Conservation (phyloP, 2,113 vertebrate species). For the Grammomys surdaster region DNA sequence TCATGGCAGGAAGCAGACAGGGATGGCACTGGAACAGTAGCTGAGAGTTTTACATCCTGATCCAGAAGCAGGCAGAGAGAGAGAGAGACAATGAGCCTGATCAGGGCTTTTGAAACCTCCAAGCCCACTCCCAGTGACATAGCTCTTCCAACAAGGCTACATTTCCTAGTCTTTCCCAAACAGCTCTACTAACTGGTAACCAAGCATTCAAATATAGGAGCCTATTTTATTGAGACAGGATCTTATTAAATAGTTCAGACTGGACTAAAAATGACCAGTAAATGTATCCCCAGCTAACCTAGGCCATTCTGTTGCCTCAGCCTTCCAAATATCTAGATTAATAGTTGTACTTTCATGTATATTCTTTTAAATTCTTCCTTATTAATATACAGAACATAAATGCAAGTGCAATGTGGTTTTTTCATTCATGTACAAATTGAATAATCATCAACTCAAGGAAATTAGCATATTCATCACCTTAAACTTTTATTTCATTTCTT, state of each 20-base stretch:
- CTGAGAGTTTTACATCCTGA: not conserved
- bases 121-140: not conserved
- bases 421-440: not conserved
- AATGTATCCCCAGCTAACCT: not conserved
- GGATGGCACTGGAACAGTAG: not conserved
- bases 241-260: not conserved
- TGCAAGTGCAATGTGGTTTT: not conserved
- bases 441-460: not conserved
- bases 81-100: not conserved
- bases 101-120: not conserved
- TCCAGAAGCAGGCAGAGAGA: not conserved
- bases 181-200: not conserved
- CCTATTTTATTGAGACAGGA: not conserved
- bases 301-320: not conserved
- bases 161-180: not conserved
- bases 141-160: not conserved
- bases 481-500: not conserved
- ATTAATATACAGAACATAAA: not conserved
- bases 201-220: not conserved
- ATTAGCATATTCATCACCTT: not conserved
- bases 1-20: not conserved
- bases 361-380: conserved; percentile 21
- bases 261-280: not conserved
- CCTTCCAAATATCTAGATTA: not conserved
- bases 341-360: conserved; percentile 37